These are phyloP conservation scores for Solenopsis fugax DNA, from an alignment of 1,140 invertebrate genomes.

Conservation along the genomic window DNA sequence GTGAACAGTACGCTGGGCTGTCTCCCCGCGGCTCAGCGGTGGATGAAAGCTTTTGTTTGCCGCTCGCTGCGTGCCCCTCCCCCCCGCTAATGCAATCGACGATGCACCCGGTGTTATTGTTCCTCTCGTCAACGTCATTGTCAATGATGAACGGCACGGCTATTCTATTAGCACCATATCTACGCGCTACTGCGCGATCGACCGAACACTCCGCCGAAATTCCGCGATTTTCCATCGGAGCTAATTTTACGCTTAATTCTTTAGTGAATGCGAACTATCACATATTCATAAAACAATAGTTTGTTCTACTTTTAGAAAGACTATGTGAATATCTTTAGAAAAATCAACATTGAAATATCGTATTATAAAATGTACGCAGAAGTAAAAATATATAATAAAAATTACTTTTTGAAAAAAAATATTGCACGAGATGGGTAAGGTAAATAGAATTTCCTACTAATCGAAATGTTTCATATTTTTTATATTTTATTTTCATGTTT, in stretches of 20 bases:
- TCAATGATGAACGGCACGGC: constrained; percentile 25
- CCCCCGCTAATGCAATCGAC: constrained; percentile 47
- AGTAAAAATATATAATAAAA: not conserved
- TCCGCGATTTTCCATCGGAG: not conserved
- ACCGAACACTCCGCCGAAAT: not conserved
- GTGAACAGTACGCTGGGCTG: constrained; percentile 33
- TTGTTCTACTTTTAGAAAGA: not conserved
- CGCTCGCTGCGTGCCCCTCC: constrained; percentile 4
- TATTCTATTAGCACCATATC: constrained; percentile 46
- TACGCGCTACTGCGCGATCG: constrained; percentile 19
- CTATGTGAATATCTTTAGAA: not conserved
- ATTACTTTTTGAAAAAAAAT: not conserved
- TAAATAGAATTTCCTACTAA: not conserved
- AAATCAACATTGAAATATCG: not conserved
- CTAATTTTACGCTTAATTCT: constrained; percentile 37
- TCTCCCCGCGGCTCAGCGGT: not conserved
- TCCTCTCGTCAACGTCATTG: constrained; percentile 42
- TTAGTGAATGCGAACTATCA: not conserved
- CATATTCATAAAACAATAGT: not conserved
- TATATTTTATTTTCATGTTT: not conserved
- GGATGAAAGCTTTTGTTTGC: constrained; percentile 36
- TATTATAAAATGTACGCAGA: not conserved
- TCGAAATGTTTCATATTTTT: not conserved
- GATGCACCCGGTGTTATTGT: constrained; percentile 36
- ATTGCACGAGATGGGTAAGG: not conserved